Percentiles rank a stretch among this genome's conserved stretches.
These are phyloP conservation scores for Puffinus mauretanicus DNA, from an alignment of 2,113 vertebrate genomes.

Conservation along the genomic window DNA sequence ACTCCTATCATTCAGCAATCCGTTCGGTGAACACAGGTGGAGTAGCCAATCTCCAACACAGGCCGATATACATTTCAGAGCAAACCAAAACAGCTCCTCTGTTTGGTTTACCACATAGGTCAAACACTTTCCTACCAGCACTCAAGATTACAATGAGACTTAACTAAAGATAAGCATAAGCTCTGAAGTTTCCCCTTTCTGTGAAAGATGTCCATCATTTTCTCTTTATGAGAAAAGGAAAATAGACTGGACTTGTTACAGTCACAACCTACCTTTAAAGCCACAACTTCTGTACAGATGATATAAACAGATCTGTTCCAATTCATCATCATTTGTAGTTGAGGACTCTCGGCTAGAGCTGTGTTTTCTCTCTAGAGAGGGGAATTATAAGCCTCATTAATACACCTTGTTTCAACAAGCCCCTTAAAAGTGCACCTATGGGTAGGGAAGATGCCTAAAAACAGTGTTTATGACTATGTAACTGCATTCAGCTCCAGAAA, in stretches of 20 bases:
- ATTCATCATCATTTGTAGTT: constrained; percentile 42
- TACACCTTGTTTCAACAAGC: neutral
- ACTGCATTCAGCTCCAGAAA: neutral
- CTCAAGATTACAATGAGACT: neutral
- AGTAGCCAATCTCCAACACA: neutral
- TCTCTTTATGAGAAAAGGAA: neutral
- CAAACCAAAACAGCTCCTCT: neutral
- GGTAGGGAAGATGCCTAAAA: neutral
- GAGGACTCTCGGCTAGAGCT: neutral
- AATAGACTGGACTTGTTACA: neutral
- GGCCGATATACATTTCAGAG: neutral
- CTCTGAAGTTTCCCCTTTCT: neutral
- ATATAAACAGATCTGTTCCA: constrained; percentile 87
- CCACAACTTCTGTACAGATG: constrained; percentile 80
- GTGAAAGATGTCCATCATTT: neutral
- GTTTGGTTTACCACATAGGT: neutral
- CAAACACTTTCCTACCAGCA: neutral
- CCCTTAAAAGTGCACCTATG: neutral
- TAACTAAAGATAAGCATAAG: neutral
- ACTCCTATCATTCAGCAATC: neutral
- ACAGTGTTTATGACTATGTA: fast-evolving
- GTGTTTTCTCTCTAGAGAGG: constrained; percentile 58
- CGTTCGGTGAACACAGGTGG: neutral
- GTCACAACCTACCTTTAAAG: constrained; percentile 82
- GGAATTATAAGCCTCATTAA: neutral